phyloP scores from a whole-genome alignment of 2,797 vertebrate genomes.

The Pteropus rufus region DNA sequence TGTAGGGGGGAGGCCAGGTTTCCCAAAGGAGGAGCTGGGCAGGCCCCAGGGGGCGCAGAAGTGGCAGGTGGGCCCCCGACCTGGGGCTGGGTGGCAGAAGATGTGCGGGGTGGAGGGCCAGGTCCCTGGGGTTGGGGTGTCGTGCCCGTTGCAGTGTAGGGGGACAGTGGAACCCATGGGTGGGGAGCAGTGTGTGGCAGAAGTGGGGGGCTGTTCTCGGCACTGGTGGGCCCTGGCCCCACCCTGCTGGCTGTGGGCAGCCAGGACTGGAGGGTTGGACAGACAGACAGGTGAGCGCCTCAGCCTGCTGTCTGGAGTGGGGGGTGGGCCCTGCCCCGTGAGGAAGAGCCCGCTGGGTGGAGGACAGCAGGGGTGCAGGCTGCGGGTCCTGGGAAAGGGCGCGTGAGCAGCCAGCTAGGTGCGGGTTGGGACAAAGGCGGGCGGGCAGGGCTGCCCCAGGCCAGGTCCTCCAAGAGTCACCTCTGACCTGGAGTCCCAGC shows the following conservation, averaged over 20 bases:
- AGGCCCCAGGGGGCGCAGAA: neutral
- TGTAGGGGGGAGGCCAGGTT: no score
- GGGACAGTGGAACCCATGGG: accelerated
- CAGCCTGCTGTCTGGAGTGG: no score
- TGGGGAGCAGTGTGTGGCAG: neutral
- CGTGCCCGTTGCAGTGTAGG: accelerated
- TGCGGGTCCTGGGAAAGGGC: neutral
- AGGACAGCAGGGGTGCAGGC: accelerated
- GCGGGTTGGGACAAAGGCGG: no score
- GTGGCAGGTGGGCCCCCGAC: neutral
- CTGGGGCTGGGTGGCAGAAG: neutral
- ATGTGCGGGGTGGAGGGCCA: neutral
- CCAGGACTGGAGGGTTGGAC: neutral
- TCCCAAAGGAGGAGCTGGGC: neutral
- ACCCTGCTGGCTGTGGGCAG: neutral
- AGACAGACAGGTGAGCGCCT: neutral
- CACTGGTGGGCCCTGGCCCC: neutral
- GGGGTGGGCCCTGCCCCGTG: no score
- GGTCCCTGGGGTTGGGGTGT: neutral
- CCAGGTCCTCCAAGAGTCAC: neutral
- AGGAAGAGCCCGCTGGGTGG: neutral
- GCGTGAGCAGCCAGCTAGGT: neutral
- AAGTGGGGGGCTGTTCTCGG: neutral
- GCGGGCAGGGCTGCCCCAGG: neutral
- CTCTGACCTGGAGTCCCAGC: neutral